A percentile compares a stretch with the other conserved stretches of the same genome.
These are phyloP conservation scores for Oncorhynchus clarkii DNA, from an alignment of 2,113 vertebrate species.

Conservation along the genomic window DNA sequence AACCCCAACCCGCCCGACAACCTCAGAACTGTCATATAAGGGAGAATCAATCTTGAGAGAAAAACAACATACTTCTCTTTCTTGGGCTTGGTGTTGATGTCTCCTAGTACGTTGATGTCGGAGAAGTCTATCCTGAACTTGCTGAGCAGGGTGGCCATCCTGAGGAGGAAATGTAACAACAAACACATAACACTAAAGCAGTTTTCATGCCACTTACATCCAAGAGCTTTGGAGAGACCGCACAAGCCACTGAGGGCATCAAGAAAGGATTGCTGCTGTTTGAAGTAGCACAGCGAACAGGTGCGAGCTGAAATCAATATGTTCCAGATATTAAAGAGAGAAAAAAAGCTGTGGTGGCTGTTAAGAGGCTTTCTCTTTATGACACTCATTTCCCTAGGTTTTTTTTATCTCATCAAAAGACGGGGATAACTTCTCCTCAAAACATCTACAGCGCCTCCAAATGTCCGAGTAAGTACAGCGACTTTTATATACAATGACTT, in stretches of 20 bases:
- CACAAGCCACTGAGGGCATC: neutral
- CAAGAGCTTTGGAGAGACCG: slow-evolving; percentile 2
- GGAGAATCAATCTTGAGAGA: neutral
- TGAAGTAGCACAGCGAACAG: neutral
- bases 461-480: neutral
- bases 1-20: neutral
- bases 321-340: neutral
- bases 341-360: neutral
- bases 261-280: neutral
- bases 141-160: slow-evolving; percentile 96
- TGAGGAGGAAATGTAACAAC: slow-evolving; percentile 46
- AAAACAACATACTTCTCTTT: slow-evolving; percentile 86
- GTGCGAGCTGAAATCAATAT: neutral
- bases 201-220: slow-evolving; percentile 12
- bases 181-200: neutral
- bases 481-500: neutral
- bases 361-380: neutral
- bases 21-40: neutral
- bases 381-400: neutral
- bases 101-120: slow-evolving; percentile 92
- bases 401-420: neutral
- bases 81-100: slow-evolving; percentile 98
- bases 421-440: neutral
- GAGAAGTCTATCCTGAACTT: slow-evolving; percentile 98
- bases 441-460: neutral